Evolutionary conservation across 1,140 invertebrate genomes (phyloP).

Genomic region (Drosophila malerkotliana): DNA sequence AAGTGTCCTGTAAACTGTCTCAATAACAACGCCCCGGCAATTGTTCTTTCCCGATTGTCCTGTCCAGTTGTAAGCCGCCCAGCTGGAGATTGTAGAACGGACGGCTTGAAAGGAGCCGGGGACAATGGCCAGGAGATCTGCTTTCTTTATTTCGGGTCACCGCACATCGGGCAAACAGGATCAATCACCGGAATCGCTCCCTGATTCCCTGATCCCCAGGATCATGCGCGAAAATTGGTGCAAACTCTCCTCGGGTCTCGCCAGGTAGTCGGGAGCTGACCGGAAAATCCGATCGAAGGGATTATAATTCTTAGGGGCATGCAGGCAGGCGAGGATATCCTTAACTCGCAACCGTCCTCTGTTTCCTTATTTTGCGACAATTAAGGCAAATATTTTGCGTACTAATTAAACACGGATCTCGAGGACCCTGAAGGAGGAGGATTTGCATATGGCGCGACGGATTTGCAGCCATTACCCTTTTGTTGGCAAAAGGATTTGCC

Average conservation of each 20-base stretch:
- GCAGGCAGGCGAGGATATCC: conserved; percentile 3
- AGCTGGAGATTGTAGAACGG: conserved; percentile 51
- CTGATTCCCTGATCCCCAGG: conserved; percentile 51
- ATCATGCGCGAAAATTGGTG: conserved; percentile 75
- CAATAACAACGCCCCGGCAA: conserved; percentile 72
- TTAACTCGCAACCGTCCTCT: conserved; percentile 13
- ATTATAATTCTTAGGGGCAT: conserved; percentile 58
- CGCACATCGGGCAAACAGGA: conserved; percentile 72
- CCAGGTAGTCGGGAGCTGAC: conserved; percentile 53
- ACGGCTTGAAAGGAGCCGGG: conserved; percentile 30
- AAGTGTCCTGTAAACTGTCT: conserved; percentile 75
- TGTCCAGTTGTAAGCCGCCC: conserved; percentile 61
- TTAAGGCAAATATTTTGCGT: conserved; percentile 83
- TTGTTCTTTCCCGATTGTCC: conserved; percentile 14
- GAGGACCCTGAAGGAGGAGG: conserved; percentile 10
- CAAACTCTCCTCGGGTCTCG: conserved; percentile 44
- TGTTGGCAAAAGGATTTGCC: conserved; percentile 64
- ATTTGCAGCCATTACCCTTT: conserved; percentile 80
- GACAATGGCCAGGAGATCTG: conserved; percentile 33
- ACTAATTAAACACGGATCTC: conserved; percentile 72
- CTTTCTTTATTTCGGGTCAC: conserved; percentile 60
- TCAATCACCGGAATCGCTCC: conserved; percentile 63
- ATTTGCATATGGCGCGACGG: conserved; percentile 63
- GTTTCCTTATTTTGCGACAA: conserved; percentile 52
- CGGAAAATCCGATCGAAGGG: conserved; percentile 81